Evolutionary conservation across 2,113 vertebrate species (phyloP), one percentile per base, ranked within the genome.

Genomic region (Agapornis roseicollis): DNA sequence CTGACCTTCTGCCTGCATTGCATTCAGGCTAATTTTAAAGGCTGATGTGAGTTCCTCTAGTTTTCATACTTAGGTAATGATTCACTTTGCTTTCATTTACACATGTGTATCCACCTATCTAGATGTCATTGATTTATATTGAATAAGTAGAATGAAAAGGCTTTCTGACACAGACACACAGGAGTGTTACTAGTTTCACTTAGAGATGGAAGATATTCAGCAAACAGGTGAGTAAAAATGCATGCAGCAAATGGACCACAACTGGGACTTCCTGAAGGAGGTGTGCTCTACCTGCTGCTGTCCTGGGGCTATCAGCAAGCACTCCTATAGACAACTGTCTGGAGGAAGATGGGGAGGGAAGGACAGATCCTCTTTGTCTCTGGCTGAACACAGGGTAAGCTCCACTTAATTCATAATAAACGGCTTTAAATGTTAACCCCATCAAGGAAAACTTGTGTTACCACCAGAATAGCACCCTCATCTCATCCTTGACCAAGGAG

Each of bases 401-500:
- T 24, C 60, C 5, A 8, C 2, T 3, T 47, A 69, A 70, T 19
- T 19, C 31, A 17, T 0, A 1, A n/a, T 16, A 35, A 90, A 41
- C 11, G 10, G 37, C 19, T 89, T 69, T 70, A 33, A 61, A 52
- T 25, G 10, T n/a, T 44, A 25, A 8, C 6, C 17, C 4, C 4
- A 25, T 17, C 29, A 55, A 77, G 47, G 39, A 46, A 80, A 52
- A 58, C 10, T 28, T 42, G 18, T 49, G 18, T 52, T 52, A 39
- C 15, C 7, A 42, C 17, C 9, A 12, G 37, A 49, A 6, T 0
- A 37, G 22, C 22, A 28, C 20, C 16, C 3, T 66, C 0, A 4
- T 5, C 5, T 44, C 0, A 0, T 12, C 20, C 44, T 10, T 42
- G 17, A 1, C 15, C 0, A 0, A 8, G 23, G n/a, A n/a, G n/a